These are phyloP conservation scores for Trachops cirrhosus DNA, from an alignment of 2,797 vertebrate species.

Conservation along the genomic window DNA sequence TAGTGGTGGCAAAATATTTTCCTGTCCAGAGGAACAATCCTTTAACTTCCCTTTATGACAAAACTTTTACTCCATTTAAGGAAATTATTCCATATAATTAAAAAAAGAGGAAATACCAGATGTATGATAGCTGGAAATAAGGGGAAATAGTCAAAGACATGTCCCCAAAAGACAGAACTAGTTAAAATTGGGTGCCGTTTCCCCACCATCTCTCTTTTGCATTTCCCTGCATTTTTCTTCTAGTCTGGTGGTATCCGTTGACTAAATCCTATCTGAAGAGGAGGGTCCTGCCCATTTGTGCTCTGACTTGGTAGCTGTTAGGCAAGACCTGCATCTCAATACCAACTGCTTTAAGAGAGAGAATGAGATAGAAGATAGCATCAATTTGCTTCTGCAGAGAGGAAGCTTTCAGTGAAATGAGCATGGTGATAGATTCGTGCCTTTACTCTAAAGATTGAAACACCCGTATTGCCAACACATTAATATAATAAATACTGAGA, in stretches of 20 bases:
- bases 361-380: background rate
- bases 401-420: slow-evolving; percentile 9
- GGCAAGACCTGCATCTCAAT: background rate
- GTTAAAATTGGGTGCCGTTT: background rate
- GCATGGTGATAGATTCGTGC: background rate
- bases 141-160: background rate
- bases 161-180: background rate
- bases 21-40: background rate
- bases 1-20: background rate
- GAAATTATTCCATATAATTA: background rate
- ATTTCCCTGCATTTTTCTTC: background rate
- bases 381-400: slow-evolving; percentile 21
- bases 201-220: background rate
- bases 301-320: background rate
- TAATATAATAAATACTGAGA: slow-evolving; percentile 45
- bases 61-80: background rate
- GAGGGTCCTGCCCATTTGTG: background rate
- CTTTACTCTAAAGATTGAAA: slow-evolving; percentile 3
- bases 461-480: background rate
- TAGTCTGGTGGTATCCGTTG: background rate
- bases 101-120: background rate
- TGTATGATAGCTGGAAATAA: background rate
- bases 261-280: background rate
- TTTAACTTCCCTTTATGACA: slow-evolving; percentile 2
- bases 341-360: background rate